These are phyloP conservation scores for Cephus cinctus DNA, from an alignment of 1,140 invertebrate genomes.

Conservation along the genomic window DNA sequence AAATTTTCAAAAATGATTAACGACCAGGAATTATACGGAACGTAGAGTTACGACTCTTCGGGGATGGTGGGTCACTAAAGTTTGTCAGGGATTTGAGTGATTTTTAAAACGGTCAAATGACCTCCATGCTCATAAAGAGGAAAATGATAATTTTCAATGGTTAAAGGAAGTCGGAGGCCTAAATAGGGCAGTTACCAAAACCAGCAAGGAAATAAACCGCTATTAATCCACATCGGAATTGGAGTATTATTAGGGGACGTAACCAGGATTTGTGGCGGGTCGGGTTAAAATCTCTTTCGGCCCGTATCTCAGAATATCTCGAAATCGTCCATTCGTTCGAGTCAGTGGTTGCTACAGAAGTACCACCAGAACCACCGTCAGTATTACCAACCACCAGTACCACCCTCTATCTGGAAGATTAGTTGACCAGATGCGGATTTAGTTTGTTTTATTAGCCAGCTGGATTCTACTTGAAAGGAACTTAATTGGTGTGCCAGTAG, in stretches of 20 bases:
- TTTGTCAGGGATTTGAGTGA: too few relatives aligned
- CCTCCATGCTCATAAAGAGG: too few relatives aligned
- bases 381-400: conserved; percentile 9
- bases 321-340: conserved; percentile 11
- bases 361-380: not conserved
- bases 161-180: too few relatives aligned
- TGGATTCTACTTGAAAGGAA: conserved; percentile 34
- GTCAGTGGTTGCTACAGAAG: conserved; percentile 7
- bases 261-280: conserved; percentile 48
- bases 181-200: conserved; percentile 2
- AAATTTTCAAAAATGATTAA: too few relatives aligned
- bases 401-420: conserved; percentile 42
- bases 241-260: conserved; percentile 54
- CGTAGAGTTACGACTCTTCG: too few relatives aligned
- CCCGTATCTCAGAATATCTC: conserved; percentile 47
- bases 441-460: conserved; percentile 44
- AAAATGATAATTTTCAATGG: too few relatives aligned
- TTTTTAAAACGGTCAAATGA: too few relatives aligned
- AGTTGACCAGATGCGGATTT: conserved; percentile 40
- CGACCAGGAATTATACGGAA: too few relatives aligned
- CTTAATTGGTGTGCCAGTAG: conserved; percentile 44
- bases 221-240: conserved; percentile 58
- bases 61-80: too few relatives aligned
- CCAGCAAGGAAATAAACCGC: conserved; percentile 46
- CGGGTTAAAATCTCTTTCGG: conserved; percentile 50